Evolutionary conservation across 2,113 vertebrate genomes (phyloP).

Genomic region (Pelmatolapia mariae): DNA sequence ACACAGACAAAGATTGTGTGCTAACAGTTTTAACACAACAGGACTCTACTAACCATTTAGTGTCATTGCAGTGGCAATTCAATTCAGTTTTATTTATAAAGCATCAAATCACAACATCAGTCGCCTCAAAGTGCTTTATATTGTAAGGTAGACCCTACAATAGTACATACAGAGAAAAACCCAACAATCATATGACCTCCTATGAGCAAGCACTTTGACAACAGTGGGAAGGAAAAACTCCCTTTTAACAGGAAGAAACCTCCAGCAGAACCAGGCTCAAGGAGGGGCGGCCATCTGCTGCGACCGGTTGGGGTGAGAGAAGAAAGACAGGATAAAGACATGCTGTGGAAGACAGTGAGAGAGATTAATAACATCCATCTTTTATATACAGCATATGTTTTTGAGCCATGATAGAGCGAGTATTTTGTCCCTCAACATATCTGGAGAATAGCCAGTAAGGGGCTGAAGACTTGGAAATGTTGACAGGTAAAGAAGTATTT

Average conservation of each 20-base stretch:
- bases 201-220: rapidly evolving
- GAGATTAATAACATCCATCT: neutral
- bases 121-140: neutral
- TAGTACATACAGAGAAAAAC: neutral
- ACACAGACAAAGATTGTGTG: neutral
- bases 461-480: neutral
- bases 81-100: neutral
- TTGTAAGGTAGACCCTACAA: neutral
- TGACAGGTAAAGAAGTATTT: neutral
- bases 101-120: neutral
- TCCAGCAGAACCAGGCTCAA: rapidly evolving
- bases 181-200: rapidly evolving
- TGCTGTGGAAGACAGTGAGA: rapidly evolving
- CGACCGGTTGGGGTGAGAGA: rapidly evolving
- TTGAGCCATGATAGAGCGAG: neutral
- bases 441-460: neutral
- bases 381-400: neutral
- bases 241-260: neutral
- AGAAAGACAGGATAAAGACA: neutral
- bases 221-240: neutral
- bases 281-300: neutral
- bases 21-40: neutral
- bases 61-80: neutral
- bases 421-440: neutral
- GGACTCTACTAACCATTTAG: neutral